Evolutionary conservation across 2,888 invertebrate species (phyloP).

Genomic region (Atethmia centrago): DNA sequence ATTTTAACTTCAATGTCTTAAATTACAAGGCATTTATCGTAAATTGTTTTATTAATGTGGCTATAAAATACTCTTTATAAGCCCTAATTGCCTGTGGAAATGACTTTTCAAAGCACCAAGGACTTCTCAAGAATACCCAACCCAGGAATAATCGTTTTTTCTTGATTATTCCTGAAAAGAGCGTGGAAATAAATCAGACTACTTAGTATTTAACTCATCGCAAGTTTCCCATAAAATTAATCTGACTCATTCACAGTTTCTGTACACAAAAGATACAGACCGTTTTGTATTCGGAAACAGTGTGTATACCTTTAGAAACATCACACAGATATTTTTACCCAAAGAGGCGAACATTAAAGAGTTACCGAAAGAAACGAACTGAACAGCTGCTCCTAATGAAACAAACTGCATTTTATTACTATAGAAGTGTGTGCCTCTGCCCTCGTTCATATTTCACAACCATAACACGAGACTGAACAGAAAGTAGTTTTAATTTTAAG

Average conservation of each 20-base stretch:
- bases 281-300: conserved; percentile 19
- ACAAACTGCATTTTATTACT: conserved; percentile 68
- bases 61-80: neutral
- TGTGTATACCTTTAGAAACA: conserved; percentile 61
- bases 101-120: neutral
- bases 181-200: neutral
- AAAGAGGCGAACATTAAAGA: conserved; percentile 78
- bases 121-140: neutral
- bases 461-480: conserved; percentile 43
- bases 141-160: too few species aligned
- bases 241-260: neutral
- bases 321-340: conserved; percentile 82
- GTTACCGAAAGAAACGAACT: conserved; percentile 74
- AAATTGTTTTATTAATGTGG: conserved; percentile 35
- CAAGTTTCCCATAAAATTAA: neutral
- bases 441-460: conserved; percentile 63
- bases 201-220: conserved; percentile 2
- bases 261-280: conserved; percentile 8
- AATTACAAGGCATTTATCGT: conserved; percentile 53
- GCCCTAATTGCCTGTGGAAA: neutral
- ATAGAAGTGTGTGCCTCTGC: conserved; percentile 57
- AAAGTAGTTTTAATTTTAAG: conserved; percentile 59
- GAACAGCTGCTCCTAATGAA: conserved; percentile 77
- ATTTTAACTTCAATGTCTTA: conserved; percentile 64
- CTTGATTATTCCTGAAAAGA: neutral